Evolutionary conservation across 2,113 vertebrate genomes (phyloP).

Genomic region (Astur gentilis): DNA sequence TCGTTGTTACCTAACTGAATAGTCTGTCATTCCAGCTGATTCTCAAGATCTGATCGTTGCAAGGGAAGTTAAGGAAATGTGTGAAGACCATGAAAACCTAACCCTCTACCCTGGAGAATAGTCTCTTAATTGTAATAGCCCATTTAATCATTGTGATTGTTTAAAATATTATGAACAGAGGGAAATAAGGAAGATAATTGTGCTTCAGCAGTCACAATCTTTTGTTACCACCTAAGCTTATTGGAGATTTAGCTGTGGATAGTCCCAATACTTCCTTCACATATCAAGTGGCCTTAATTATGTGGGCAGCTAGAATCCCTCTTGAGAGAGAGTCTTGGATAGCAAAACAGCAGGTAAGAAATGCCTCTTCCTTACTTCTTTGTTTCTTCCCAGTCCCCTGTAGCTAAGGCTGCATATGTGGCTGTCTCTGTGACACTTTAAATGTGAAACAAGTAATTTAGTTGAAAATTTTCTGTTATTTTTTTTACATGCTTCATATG

Average conservation of each 20-base stretch:
- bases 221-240: conserved; percentile 63
- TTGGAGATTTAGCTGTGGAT: conserved; percentile 39
- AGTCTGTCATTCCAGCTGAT: conserved; percentile 49
- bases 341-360: conserved; percentile 65
- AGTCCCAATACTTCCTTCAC: conserved; percentile 45
- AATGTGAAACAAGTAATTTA: conserved; percentile 80
- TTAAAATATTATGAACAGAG: conserved; percentile 65
- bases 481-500: conserved; percentile 78
- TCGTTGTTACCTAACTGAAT: neutral
- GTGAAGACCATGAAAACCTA: conserved; percentile 43
- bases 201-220: conserved; percentile 64
- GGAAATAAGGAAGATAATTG: conserved; percentile 67
- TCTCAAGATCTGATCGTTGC: neutral
- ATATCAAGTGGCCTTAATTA: conserved; percentile 75
- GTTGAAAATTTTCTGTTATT: conserved; percentile 73
- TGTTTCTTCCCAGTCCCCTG: conserved; percentile 70
- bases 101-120: conserved; percentile 58
- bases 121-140: conserved; percentile 74
- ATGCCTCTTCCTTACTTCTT: conserved; percentile 55
- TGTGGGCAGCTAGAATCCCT: conserved; percentile 62
- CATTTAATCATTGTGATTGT: conserved; percentile 77
- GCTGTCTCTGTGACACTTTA: conserved; percentile 73
- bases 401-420: conserved; percentile 67
- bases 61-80: conserved; percentile 59
- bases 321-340: conserved; percentile 51